Evolutionary conservation across 2,888 invertebrate genomes (phyloP), one percentile per base, ranked within the genome.

Genomic region (Ectropis crepuscularia): DNA sequence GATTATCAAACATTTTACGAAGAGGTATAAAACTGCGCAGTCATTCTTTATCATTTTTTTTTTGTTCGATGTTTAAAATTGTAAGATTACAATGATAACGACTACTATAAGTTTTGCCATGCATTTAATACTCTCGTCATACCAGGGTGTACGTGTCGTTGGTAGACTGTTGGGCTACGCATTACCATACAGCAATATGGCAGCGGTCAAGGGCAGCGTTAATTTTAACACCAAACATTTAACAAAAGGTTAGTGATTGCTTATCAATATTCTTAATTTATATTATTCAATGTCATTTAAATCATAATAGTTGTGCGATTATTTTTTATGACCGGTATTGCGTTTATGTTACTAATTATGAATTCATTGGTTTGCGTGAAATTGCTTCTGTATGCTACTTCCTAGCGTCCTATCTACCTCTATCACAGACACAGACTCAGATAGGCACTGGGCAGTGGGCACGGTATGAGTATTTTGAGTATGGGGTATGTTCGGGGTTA

Each of bases 141-240:
- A 75, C 65, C 80, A 75, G 73, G 77, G 76, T 38, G 71, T 76
- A 45, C 74, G 77, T 36, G 69, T 74, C 37, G 67, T 87, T 4
- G 72, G 79, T 41, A 83, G 81, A 51, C 76, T 82, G 6, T 67
- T 89, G 48, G 80, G 83, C 60, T 80, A 83, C 76, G 79, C 82
- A 12, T 55, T 83, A 63, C 86, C 84, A 0, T 82, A 82, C 62
- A 78, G 72, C 57, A 84, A 61, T 63, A 87, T 89, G 88, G 77
- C 86, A 49, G 75, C 83, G 61, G 71, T 79, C 42, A 83, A 80
- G 68, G 74, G 76, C 57, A 84, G 65, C 64, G 76, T 86, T 38
- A 80, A 91, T 67, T 85, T 84, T 66, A 84, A 92, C 77, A 77
- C 86, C 37, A 91, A 86, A 72, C 91, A 92, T 78, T 78, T 91